Conservation (phyloP, 1,140 invertebrate species). For the Lasioglossum baleicum region DNA sequence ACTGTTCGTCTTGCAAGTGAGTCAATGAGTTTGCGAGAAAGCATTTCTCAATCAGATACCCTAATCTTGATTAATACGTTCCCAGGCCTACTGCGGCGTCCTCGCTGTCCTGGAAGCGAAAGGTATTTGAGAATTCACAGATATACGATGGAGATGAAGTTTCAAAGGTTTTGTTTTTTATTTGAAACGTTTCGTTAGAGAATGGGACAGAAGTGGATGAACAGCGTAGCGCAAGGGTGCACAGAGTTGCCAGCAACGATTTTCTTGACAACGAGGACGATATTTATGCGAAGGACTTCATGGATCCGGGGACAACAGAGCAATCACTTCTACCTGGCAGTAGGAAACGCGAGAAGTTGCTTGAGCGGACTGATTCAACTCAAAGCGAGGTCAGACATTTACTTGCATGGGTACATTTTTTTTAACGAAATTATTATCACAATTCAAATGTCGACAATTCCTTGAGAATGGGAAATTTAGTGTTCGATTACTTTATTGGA, state of each 20-base stretch:
- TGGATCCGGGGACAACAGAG: not conserved
- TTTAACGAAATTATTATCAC: too few species aligned
- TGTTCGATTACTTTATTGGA: too few species aligned
- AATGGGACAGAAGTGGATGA: not conserved
- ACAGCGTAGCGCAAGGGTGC: constrained; percentile 16
- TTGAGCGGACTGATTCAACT: not conserved
- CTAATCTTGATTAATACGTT: not conserved
- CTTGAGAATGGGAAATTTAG: too few species aligned
- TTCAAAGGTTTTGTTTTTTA: not conserved
- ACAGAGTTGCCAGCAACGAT: constrained; percentile 3
- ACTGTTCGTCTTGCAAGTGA: not conserved
- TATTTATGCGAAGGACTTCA: not conserved
- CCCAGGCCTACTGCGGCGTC: constrained; percentile 11
- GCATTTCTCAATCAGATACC: not conserved
- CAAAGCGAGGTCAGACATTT: constrained; percentile 10
- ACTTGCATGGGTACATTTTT: too few species aligned
- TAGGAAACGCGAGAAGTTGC: not conserved
- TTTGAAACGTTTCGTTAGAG: not conserved
- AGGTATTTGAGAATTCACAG: constrained; percentile 2
- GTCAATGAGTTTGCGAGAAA: not conserved
- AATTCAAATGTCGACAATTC: too few species aligned
- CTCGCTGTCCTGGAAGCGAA: not conserved
- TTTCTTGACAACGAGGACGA: not conserved
- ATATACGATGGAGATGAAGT: not conserved
- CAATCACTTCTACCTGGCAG: not conserved